Conservation (phyloP, 1,140 invertebrate genomes). For the Solenopsis fugax region DNA sequence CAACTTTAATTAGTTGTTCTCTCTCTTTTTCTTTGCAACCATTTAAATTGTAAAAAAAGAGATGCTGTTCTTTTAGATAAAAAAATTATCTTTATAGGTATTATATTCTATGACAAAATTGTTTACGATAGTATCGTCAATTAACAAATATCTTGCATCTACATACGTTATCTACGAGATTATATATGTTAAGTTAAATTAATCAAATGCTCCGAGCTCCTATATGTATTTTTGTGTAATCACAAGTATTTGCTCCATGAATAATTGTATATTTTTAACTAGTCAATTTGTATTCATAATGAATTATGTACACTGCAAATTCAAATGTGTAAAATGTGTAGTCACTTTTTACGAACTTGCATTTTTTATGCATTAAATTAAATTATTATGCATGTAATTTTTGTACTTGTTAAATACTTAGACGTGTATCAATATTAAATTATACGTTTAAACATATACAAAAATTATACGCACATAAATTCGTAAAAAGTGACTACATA, state of each 20-base stretch:
- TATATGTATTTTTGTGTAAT: not conserved
- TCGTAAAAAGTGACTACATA: too few species aligned
- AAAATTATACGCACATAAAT: too few species aligned
- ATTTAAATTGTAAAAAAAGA: not conserved
- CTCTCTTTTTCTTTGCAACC: not conserved
- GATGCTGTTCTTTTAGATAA: not conserved
- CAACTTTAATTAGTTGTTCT: not conserved
- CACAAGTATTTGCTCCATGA: not conserved
- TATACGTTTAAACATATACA: too few species aligned
- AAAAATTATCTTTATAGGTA: not conserved
- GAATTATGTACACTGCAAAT: too few species aligned
- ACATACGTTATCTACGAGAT: not conserved
- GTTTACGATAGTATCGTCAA: not conserved
- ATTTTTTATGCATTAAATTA: too few species aligned
- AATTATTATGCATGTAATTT: too few species aligned
- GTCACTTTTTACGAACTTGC: too few species aligned
- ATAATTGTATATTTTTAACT: conserved; percentile 1
- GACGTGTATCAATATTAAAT: too few species aligned
- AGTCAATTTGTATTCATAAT: conserved; percentile 23
- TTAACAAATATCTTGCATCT: not conserved
- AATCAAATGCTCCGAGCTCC: not conserved
- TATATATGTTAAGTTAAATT: not conserved
- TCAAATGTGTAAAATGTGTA: too few species aligned
- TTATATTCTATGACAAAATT: not conserved
- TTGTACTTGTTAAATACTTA: too few species aligned